These are phyloP conservation scores for Lasioglossum figueresi DNA, from an alignment of 2,888 invertebrate genomes.

Conservation along the genomic window DNA sequence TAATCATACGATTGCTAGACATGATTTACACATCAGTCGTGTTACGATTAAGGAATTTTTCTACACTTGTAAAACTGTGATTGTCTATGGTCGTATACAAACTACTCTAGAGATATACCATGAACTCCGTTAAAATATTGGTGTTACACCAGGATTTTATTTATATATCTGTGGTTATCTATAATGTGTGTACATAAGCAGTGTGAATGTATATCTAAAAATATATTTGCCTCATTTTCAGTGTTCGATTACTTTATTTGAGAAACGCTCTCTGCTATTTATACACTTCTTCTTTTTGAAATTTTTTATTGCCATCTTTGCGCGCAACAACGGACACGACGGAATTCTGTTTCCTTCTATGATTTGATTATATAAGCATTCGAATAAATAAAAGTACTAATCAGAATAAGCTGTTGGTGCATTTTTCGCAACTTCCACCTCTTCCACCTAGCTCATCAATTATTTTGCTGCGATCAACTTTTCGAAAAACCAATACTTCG, in stretches of 20 bases:
- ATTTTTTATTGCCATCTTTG: not conserved
- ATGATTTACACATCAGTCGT: constrained; percentile 36
- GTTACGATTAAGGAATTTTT: constrained; percentile 60
- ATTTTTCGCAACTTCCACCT: constrained; percentile 51
- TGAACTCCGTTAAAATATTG: constrained; percentile 57
- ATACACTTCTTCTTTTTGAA: not conserved
- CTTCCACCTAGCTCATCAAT: constrained; percentile 72
- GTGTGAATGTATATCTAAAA: constrained; percentile 69
- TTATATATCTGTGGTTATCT: constrained; percentile 64
- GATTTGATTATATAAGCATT: not conserved
- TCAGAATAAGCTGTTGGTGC: not conserved
- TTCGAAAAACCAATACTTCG: constrained; percentile 43
- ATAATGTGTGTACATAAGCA: constrained; percentile 66
- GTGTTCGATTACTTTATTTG: constrained; percentile 55
- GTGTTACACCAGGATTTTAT: constrained; percentile 58
- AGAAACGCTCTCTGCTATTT: constrained; percentile 33
- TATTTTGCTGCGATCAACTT: constrained; percentile 40
- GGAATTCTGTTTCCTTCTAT: not conserved
- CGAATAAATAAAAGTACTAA: constrained; percentile 19
- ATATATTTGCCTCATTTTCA: constrained; percentile 70
- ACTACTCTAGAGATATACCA: constrained; percentile 52
- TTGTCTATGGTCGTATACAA: constrained; percentile 61
- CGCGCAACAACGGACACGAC: not conserved
- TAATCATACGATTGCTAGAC: constrained; percentile 44
- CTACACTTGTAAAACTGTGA: constrained; percentile 68